These are phyloP conservation scores for Pristionchus japonicus DNA, from an alignment of 2,888 invertebrate genomes.

Conservation along the genomic window DNA sequence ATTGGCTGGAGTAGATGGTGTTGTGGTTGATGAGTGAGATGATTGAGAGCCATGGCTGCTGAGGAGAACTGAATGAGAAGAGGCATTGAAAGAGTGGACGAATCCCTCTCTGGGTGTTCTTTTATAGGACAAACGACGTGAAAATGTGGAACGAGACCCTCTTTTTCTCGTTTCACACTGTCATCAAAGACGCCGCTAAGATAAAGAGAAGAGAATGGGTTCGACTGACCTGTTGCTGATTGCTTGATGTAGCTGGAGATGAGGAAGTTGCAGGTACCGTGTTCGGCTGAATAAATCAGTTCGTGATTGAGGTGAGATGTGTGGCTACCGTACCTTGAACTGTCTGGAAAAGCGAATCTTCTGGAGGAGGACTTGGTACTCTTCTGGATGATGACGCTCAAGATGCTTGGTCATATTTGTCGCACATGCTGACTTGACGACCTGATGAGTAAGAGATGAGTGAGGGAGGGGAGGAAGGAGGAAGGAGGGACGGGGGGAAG, in stretches of 20 bases:
- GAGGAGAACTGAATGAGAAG: neutral
- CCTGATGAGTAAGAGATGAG: slow-evolving; percentile 49
- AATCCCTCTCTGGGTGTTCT: neutral
- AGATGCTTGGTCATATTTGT: slow-evolving; percentile 68
- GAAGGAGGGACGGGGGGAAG: neutral
- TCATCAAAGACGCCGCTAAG: neutral
- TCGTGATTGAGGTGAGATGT: neutral
- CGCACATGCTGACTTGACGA: slow-evolving; percentile 66
- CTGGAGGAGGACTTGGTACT: slow-evolving; percentile 57
- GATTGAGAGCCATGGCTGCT: slow-evolving; percentile 29
- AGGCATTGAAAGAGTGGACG: neutral
- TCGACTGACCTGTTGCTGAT: neutral
- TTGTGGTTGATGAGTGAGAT: slow-evolving; percentile 37
- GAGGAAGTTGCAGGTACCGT: neutral
- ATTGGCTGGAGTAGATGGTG: slow-evolving; percentile 45
- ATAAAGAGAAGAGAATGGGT: neutral
- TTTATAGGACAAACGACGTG: neutral
- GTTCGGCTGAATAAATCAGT: slow-evolving; percentile 7
- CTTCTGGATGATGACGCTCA: slow-evolving; percentile 62
- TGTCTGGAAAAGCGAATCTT: slow-evolving; percentile 50
- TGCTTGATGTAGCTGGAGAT: neutral
- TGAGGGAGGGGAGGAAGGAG: neutral
- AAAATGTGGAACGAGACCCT: neutral
- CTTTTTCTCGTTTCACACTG: neutral
- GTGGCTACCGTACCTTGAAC: slow-evolving; percentile 21